Evolutionary conservation across 64 coral and sea anemone genomes (phyloP).

Genomic region (Trachythela sp.): DNA sequence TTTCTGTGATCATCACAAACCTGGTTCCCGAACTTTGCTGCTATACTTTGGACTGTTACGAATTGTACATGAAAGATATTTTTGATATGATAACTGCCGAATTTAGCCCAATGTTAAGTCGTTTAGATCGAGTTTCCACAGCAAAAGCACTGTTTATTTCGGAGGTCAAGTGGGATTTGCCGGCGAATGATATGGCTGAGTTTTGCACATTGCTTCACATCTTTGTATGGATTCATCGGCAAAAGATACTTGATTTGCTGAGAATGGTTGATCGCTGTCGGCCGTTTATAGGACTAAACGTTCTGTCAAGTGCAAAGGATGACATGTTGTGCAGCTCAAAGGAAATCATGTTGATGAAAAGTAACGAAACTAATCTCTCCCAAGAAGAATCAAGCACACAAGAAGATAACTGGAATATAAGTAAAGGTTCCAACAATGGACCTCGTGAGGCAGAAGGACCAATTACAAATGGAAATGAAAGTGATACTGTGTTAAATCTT

Average conservation of each 20-base stretch:
- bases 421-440: too few species aligned
- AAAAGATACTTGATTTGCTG: background rate
- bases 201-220: background rate
- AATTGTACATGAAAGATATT: background rate
- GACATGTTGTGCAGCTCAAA: too few species aligned
- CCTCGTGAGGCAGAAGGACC: too few species aligned
- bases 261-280: background rate
- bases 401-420: too few species aligned
- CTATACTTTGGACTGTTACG: too few species aligned
- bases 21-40: background rate
- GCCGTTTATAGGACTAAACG: background rate
- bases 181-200: background rate
- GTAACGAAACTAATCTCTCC: too few species aligned
- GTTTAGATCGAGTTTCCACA: background rate
- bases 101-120: background rate
- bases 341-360: too few species aligned
- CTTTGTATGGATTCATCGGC: background rate
- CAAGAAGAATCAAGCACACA: too few species aligned
- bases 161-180: background rate
- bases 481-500: background rate
- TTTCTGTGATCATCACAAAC: background rate
- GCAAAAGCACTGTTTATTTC: background rate
- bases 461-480: too few species aligned
- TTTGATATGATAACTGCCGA: background rate
- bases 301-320: background rate